Evolutionary conservation across 2,113 vertebrate species (phyloP), one percentile per base, ranked within the genome.

Genomic region (Casuarius casuarius): DNA sequence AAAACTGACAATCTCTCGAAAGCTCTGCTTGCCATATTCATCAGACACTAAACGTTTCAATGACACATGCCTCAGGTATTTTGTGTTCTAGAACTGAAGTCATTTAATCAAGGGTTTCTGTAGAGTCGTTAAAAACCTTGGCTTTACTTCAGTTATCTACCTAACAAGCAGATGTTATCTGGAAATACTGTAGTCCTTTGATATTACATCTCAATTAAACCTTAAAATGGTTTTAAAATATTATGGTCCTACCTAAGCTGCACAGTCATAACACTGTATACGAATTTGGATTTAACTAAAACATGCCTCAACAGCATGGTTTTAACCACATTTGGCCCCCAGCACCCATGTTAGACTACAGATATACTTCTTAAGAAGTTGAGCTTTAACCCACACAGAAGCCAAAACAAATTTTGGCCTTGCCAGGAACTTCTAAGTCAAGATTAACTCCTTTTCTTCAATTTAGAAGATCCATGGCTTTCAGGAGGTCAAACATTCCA

Each of bases 1-100:
- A 46, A 52, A 76, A 33, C 10, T 40, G 81, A 70, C 90, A 85
- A 46, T 38, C 73, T 82, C 70, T 26, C 58, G 38, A 29, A 19
- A 61, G 71, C 89, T 85, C 81, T 80, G 73, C 84, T 48, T 72
- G 94, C 84, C 92, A 89, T 19, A 12, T 51, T 51, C 8, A 3
- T 91, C 92, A 96, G 81, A 84, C 71, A 73, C 80, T 28, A 7
- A 78, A 81, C 0, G 33, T 73, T 52, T 48, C 0, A 2, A 72
- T 92, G 93, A 95, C 94, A 91, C 89, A 90, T 12, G 63, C 88
- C 86, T 94, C 94, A 87, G 95, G 94, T 94, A 91, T 92, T 93
- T 56, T 9, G 2, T 94, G 75, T 87, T 95, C 90, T 77, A 91
- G 67, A 85, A 89, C 92, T 91, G 48, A 80, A 96, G 75, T 84